Base-by-base conservation (phyloP, 2,888 invertebrate species). In the Thalpophila matura region DNA sequence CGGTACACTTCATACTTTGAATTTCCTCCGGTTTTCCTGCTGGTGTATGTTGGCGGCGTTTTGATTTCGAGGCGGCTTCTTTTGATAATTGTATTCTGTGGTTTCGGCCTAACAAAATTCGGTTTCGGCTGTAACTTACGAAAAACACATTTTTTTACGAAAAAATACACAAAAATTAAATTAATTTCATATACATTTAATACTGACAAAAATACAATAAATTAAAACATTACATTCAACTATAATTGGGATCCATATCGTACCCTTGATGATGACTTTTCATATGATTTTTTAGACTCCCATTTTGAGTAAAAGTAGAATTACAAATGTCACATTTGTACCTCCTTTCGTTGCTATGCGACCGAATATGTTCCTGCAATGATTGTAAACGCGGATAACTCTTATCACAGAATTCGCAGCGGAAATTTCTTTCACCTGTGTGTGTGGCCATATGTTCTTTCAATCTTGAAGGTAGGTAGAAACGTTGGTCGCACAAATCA, bases 371-470 rank as follows among this genome's bases (percentile, higher is more conserved):
- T 4, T 96, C 96, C 1, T 96, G 96, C 12, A 96, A 66, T 0
- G 96, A 95, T 35, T 95, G 95, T 4, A 95, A 82, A 10, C 96
- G 89, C 0, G 96, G 96, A 62, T 96, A 96, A 5, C 94, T 93
- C 65, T 96, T 96, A 10, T 95, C 95, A 57, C 96, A 96, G 42
- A 94, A 92, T 16, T 95, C 94, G 67, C 96, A 96, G 1, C 95
- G 83, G 45, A 93, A 96, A 16, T 93, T 93, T 71, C 95, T 91
- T 20, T 95, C 95, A 0, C 95, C 93, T 0, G 95, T 95, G 47
- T 96, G 96, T 0, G 94, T 93, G 0, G 93, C 92, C 89, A 95
- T 93, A 46, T 96, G 96, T 4, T 95, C 91, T 20, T 91, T 91
- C 3, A 95, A 68, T 0, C 92, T 62, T 0, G 93, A 91, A 0